Base-by-base conservation (phyloP, 2,888 invertebrate genomes). In the Protonemura montana region DNA sequence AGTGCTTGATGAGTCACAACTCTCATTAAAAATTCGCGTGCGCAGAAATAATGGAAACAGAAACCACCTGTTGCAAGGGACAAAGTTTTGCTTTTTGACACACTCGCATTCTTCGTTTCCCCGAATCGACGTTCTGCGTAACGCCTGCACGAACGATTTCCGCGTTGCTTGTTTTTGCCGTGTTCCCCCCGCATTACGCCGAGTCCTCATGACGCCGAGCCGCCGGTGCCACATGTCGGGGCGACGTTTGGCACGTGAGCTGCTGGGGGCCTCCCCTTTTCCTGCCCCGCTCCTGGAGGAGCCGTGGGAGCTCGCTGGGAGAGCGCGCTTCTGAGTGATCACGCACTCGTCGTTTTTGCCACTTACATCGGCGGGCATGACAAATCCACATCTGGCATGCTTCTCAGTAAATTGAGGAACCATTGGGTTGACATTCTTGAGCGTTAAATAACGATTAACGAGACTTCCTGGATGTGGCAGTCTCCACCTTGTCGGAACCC, bases 261-360 rank as follows among this genome's bases (percentile, higher is more conserved):
- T 41, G 81, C 86, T 80, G 86, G 86, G 86, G 86, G 41, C 81
- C 30, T 6, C 28, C 81, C 7, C 81, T 26, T 81, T 6, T 35
- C 42, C 41, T 26, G 35, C 77, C n/a, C n/a, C n/a, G n/a, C n/a
- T n/a, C n/a, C n/a, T n/a, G n/a, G n/a, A n/a, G n/a, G n/a, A 10
- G 77, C 86, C 86, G 81, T 85, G 85, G 85, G 85, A 85, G 77
- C 77, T 13, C 26, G 77, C 28, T 35, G 86, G 80, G 86, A 77
- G 27, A 76, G 35, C 42, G 28, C 59, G 28, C 13, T n/a, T 28
- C 82, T n/a, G 27, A 13, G 35, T 28, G 0, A n/a, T 5, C 6
- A 16, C 35, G 35, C 25, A 7, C 0, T 29, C 26, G 41, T 0
- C n/a, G 10, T 0, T 78, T 78, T 78, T 78, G 25, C 78, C 28